A percentile compares a stretch with the other conserved stretches of the same genome.
These are phyloP conservation scores for Dasypolia templi DNA, from an alignment of 2,888 invertebrate species.

Conservation along the genomic window DNA sequence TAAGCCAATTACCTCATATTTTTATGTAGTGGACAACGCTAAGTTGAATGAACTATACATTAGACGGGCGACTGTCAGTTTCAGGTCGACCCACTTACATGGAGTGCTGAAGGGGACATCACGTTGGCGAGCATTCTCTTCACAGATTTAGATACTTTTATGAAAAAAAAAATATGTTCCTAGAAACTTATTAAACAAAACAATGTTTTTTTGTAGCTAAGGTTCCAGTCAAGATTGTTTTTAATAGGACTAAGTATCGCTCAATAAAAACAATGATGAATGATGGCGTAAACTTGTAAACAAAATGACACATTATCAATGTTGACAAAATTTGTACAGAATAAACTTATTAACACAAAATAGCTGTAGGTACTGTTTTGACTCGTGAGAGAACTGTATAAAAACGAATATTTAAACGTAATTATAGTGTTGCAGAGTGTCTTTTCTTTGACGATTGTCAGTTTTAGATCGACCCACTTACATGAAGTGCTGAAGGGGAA, in stretches of 20 bases:
- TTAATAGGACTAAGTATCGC: neutral
- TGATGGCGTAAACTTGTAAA: neutral
- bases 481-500: conserved; percentile 14
- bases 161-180: neutral
- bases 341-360: neutral
- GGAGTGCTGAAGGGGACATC: conserved; percentile 48
- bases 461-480: conserved; percentile 36
- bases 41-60: conserved; percentile 47
- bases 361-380: neutral
- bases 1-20: conserved; percentile 22
- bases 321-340: too few relatives aligned
- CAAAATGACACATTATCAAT: neutral
- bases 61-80: conserved; percentile 48
- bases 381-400: too few relatives aligned
- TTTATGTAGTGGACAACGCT: conserved; percentile 23
- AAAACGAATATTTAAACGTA: neutral
- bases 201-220: neutral
- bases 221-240: neutral
- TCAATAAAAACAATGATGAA: neutral
- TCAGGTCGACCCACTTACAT: conserved; percentile 58
- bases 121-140: conserved; percentile 40
- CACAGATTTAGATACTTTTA: conserved; percentile 28
- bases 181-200: neutral
- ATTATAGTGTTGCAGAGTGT: too few relatives aligned
- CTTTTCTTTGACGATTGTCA: neutral